Evolutionary conservation across 1,140 invertebrate species (phyloP), one percentile per base, ranked within the genome.

Genomic region (Drosophila kepulauana): DNA sequence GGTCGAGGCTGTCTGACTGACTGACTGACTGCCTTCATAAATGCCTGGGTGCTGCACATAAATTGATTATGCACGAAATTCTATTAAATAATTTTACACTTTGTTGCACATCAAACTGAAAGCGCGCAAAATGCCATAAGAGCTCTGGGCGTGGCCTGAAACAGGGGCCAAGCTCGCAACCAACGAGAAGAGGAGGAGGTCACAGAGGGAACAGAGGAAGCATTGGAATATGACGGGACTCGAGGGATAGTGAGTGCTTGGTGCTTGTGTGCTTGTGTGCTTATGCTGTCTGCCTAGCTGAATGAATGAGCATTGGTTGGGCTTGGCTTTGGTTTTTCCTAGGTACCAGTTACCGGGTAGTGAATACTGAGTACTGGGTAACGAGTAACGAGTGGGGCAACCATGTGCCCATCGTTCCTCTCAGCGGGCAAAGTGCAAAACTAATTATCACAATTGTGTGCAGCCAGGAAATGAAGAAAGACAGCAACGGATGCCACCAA

Each of bases 51-150:
- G 80, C 70, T 91, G 87, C 88, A 91, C 84, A 91, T 91, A 84
- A 91, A 91, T 89, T 90, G 87, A 90, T 91, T 90, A 90, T 90
- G 82, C 86, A 86, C 86, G 65, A 91, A 90, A 90, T 91, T 91
- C 79, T 87, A 91, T 86, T 82, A 81, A 86, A 88, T 81, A 82
- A 91, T 91, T 91, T 89, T 86, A 82, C 89, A 91, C 84, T 91
- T 91, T 89, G 89, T 82, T 91, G 89, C 88, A 88, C 88, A 91
- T 81, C 85, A 81, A 81, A 77, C 69, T 91, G 79, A 80, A 90
- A 82, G 77, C 73, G 72, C 75, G 71, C 70, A 79, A 75, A 91
- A 88, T 81, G 81, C 74, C 86, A 79, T 90, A 79, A 76, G 78
- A 80, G 68, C 81, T 58, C 43, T 43, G 46, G 58, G 45, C 30